phyloP scores from a whole-genome alignment of 2,888 invertebrate species.

The Dryobotodes eremita region DNA sequence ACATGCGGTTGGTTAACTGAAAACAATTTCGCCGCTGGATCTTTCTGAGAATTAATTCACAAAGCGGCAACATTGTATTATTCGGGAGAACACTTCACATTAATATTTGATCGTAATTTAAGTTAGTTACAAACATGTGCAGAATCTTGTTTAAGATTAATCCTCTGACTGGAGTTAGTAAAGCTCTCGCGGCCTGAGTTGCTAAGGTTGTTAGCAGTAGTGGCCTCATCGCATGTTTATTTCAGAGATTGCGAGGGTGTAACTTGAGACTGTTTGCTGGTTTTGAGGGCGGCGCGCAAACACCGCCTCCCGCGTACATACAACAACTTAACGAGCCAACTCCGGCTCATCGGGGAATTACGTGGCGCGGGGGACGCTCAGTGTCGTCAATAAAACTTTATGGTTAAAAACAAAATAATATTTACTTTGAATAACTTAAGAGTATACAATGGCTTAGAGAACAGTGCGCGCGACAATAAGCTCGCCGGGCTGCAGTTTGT shows the following conservation, averaged over 20 bases:
- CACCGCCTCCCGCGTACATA: constrained; percentile 74
- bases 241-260: constrained; percentile 87
- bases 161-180: constrained; percentile 79
- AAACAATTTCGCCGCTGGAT: constrained; percentile 56
- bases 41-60: constrained; percentile 53
- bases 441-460: constrained; percentile 64
- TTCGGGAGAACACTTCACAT: constrained; percentile 67
- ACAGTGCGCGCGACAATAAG: constrained; percentile 74
- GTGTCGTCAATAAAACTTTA: constrained; percentile 79
- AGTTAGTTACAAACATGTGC: constrained; percentile 78
- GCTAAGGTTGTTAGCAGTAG: constrained; percentile 83
- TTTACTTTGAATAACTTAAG: constrained; percentile 75
- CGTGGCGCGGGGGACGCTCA: constrained; percentile 70
- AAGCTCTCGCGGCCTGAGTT: constrained; percentile 81
- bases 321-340: constrained; percentile 85
- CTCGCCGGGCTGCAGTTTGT: constrained; percentile 74
- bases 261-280: constrained; percentile 86
- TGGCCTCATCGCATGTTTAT: constrained; percentile 86
- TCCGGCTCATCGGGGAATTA: constrained; percentile 81
- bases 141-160: constrained; percentile 81
- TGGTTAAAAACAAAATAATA: constrained; percentile 74
- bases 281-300: constrained; percentile 83
- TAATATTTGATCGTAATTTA: constrained; percentile 82
- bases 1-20: constrained; percentile 51
- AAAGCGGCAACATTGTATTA: constrained; percentile 57